Evolutionary conservation across 2,888 invertebrate genomes (phyloP).

Genomic region (Parnassius glacialis): DNA sequence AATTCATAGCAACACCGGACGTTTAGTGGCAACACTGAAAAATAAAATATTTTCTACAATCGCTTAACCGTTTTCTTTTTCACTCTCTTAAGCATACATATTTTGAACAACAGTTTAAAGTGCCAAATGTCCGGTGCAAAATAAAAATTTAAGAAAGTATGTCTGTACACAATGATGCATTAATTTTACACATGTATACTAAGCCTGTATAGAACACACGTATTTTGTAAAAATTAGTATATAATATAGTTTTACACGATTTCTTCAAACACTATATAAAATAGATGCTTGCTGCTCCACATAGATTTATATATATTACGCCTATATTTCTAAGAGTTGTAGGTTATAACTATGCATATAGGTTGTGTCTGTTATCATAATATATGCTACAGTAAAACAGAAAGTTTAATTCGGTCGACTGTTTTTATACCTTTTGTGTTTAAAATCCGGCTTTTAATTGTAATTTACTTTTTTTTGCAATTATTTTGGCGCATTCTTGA

Average conservation of each 20-base stretch:
- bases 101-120: not conserved
- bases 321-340: conserved; percentile 7
- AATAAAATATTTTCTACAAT: not conserved
- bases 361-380: conserved; percentile 1
- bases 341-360: conserved; percentile 9
- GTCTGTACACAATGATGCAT: conserved; percentile 3
- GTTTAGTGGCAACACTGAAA: not conserved
- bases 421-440: too few relatives aligned
- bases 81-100: too few relatives aligned
- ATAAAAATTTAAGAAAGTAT: not conserved
- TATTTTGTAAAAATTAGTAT: conserved; percentile 59
- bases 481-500: too few relatives aligned
- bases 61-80: too few relatives aligned
- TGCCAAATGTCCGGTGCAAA: not conserved
- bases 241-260: conserved; percentile 43
- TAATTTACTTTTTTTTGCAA: not conserved
- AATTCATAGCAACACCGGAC: not conserved
- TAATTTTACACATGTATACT: conserved; percentile 33
- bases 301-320: conserved; percentile 1
- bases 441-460: not conserved
- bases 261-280: conserved; percentile 24
- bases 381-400: too few relatives aligned
- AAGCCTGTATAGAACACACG: conserved; percentile 57
- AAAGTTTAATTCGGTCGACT: too few relatives aligned
- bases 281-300: conserved; percentile 42